Conservation (phyloP, 2,797 vertebrate genomes). For the Pristis pectinata region DNA sequence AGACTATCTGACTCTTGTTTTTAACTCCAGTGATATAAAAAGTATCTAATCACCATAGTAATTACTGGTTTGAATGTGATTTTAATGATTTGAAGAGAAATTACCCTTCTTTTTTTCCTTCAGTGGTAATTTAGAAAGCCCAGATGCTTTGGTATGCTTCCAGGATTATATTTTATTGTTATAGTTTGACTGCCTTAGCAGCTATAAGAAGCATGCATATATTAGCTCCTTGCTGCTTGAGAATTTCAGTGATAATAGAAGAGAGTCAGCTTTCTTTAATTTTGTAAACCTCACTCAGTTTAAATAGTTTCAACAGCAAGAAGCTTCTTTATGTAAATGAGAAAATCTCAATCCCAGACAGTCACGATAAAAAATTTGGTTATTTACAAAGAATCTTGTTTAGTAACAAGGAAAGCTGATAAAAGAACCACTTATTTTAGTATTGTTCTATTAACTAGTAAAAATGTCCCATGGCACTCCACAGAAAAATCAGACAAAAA, state of each 20-base stretch:
- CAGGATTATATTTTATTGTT: constrained; percentile 11
- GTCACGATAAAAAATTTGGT: not conserved
- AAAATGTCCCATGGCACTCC: not conserved
- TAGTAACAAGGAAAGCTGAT: not conserved
- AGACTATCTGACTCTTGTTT: constrained; percentile 15
- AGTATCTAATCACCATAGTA: constrained; percentile 25
- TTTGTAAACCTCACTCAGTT: not conserved
- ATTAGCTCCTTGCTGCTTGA: not conserved
- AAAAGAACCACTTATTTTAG: not conserved
- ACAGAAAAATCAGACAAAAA: not conserved
- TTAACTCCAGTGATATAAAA: constrained; percentile 21
- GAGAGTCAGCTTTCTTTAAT: not conserved
- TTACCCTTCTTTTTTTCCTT: not conserved
- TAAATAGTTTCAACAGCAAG: not conserved
- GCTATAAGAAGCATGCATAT: not conserved
- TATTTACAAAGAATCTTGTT: not conserved
- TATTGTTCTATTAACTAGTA: not conserved
- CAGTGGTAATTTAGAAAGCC: not conserved
- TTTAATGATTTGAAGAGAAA: constrained; percentile 7
- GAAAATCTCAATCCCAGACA: not conserved
- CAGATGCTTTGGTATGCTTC: not conserved
- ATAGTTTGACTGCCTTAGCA: not conserved
- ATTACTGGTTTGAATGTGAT: constrained; percentile 25
- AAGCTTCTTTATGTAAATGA: not conserved
- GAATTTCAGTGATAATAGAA: not conserved